Conservation (phyloP, 2,888 invertebrate species). For the Adineta ricciae region DNA sequence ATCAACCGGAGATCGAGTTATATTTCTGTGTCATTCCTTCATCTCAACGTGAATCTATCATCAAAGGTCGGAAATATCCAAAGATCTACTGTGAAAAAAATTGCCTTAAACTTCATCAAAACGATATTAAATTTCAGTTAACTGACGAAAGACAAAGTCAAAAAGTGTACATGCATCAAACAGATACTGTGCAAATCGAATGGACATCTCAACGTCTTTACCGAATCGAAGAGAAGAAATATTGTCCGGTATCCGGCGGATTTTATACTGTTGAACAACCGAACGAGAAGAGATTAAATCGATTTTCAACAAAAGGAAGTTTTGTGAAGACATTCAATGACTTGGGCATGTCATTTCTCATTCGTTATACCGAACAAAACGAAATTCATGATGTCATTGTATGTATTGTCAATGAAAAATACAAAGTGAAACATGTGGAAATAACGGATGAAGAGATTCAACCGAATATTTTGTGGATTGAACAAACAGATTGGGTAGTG, state of each 20-base stretch:
- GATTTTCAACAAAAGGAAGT: not conserved
- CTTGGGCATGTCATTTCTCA: not conserved
- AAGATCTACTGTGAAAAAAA: not conserved
- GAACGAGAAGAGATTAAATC: not conserved
- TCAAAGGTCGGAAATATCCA: not conserved
- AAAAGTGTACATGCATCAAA: not conserved
- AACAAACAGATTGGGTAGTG: not conserved
- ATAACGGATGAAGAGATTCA: not conserved
- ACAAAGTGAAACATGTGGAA: not conserved
- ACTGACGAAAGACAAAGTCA: not conserved
- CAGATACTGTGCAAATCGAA: not conserved
- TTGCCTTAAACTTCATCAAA: not conserved
- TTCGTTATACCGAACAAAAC: not conserved
- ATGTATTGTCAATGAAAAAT: not conserved
- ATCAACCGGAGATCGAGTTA: not conserved
- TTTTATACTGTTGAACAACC: not conserved
- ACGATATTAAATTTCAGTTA: not conserved
- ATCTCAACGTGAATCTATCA: not conserved
- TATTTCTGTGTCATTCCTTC: not conserved
- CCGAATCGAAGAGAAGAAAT: conserved; percentile 18
- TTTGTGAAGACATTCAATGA: not conserved
- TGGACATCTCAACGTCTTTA: not conserved
- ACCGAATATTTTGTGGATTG: not conserved
- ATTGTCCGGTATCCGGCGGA: not conserved
- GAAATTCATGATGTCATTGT: not conserved